Evolutionary conservation across 1,140 invertebrate species (phyloP), one percentile per base, ranked within the genome.

Genomic region (Drosophila leontia): DNA sequence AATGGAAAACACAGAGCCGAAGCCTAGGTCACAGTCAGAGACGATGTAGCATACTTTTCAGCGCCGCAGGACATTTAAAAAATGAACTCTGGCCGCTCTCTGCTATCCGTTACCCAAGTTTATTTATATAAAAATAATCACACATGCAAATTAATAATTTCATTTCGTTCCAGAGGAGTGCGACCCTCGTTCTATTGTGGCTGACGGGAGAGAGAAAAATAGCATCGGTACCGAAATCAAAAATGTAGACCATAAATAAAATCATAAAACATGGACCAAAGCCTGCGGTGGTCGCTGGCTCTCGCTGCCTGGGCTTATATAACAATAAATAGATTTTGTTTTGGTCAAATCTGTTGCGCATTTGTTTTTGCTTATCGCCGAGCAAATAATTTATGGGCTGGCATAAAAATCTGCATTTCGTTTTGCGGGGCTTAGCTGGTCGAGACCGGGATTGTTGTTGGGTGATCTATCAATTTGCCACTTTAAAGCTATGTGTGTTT

Each of bases 141-240:
- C 85, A 90, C 84, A 88, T 88, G 84, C 80, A 88, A 88, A 88
- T 88, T 84, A 88, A 88, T 88, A 88, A 88, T 84, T 88, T 88
- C 65, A 90, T 83, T 86, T 65, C 48, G 72, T 53, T 80, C 57
- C 67, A 61, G 48, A 58, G 47, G 62, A 37, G 53, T 9, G n/a
- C 41, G 26, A 29, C 3, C 55, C 47, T n/a, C 45, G 12, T 32
- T 39, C 51, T 51, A 58, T 58, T 71, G 68, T 83, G 58, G 57
- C 29, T 55, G 32, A 26, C 35, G 42, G 19, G 11, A 3, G 44
- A 48, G 11, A 3, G 44, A 48, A 39, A 72, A 56, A 71, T 35
- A 51, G 50, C 29, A n/a, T 71, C 42, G 53, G 19, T 15, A 44
- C 12, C 39, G 37, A 78, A 82, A 85, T 82, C 82, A 87, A 84